phyloP scores from a whole-genome alignment of 1,140 invertebrate species.

The Lepeophtheirus salmonis region DNA sequence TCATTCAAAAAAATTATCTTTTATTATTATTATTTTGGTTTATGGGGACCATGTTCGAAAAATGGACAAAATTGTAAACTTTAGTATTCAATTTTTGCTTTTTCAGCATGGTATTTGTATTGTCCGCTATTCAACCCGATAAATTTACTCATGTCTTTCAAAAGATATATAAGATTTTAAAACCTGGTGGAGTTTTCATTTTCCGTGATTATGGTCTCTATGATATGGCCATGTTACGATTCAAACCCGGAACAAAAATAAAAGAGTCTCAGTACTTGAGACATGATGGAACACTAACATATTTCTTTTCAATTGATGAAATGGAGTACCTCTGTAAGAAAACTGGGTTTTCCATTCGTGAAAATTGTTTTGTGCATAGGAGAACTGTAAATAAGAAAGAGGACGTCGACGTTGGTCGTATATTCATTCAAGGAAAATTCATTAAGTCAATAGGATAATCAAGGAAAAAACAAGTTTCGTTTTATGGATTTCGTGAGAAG shows the following conservation, averaged over 20 bases:
- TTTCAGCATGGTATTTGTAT: slow-evolving; percentile 55
- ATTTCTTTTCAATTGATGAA: slow-evolving; percentile 55
- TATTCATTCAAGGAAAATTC: slow-evolving; percentile 82
- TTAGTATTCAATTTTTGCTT: slow-evolving; percentile 28
- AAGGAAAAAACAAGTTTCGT: no score
- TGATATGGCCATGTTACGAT: slow-evolving; percentile 89
- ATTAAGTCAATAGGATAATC: no score
- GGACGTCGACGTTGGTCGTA: slow-evolving; percentile 63
- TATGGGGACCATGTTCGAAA: no score
- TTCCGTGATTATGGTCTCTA: slow-evolving; percentile 95
- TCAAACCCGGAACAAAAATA: slow-evolving; percentile 78
- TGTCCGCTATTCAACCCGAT: slow-evolving; percentile 45
- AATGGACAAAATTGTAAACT: not conserved
- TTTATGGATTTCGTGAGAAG: no score
- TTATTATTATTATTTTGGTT: no score
- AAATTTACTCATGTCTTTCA: slow-evolving; percentile 42
- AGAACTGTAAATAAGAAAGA: slow-evolving; percentile 79
- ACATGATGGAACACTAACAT: slow-evolving; percentile 90
- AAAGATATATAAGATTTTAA: slow-evolving; percentile 48
- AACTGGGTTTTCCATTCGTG: slow-evolving; percentile 45
- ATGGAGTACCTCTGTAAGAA: slow-evolving; percentile 38
- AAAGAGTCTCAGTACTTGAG: slow-evolving; percentile 84
- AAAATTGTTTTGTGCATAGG: slow-evolving; percentile 55
- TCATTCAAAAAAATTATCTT: no score
- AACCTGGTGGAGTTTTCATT: slow-evolving; percentile 59